Conservation (phyloP, 2,888 invertebrate species). For the Galeopsomyia nigrocyanea region DNA sequence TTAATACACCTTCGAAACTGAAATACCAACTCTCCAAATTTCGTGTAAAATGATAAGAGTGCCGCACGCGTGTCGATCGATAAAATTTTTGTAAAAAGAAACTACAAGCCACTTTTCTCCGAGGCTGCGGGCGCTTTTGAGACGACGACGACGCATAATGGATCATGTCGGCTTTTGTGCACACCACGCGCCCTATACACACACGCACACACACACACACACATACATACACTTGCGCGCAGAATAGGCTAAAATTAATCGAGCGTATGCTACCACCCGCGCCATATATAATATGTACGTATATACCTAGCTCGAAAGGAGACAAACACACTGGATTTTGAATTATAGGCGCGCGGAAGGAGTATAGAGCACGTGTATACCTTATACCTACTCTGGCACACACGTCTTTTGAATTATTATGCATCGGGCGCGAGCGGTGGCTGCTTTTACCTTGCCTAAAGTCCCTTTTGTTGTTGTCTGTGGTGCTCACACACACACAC, state of each 20-base stretch:
- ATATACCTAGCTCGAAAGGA: not conserved
- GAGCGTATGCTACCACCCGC: conserved; percentile 23
- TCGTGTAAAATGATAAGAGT: no score
- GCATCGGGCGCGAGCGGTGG: no score
- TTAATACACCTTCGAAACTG: no score
- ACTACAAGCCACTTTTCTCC: not conserved
- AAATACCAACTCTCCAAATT: no score
- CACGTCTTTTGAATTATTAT: conserved; percentile 15
- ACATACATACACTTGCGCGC: not conserved
- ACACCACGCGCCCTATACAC: not conserved
- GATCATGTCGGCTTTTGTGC: conserved; percentile 21
- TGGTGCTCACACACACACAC: no score
- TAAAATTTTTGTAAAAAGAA: not conserved
- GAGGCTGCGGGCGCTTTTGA: not conserved
- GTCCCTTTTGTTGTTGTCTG: no score
- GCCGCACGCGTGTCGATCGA: no score
- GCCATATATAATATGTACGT: no score
- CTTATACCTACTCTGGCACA: no score
- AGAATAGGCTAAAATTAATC: conserved; percentile 35
- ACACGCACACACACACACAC: not conserved
- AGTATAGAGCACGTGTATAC: no score
- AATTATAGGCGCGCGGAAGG: conserved; percentile 12
- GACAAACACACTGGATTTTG: conserved; percentile 25
- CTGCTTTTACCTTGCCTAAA: no score
- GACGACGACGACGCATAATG: conserved; percentile 14